Base-by-base conservation (phyloP, 2,888 invertebrate species). In the Hermaeophaga mercurialis region DNA sequence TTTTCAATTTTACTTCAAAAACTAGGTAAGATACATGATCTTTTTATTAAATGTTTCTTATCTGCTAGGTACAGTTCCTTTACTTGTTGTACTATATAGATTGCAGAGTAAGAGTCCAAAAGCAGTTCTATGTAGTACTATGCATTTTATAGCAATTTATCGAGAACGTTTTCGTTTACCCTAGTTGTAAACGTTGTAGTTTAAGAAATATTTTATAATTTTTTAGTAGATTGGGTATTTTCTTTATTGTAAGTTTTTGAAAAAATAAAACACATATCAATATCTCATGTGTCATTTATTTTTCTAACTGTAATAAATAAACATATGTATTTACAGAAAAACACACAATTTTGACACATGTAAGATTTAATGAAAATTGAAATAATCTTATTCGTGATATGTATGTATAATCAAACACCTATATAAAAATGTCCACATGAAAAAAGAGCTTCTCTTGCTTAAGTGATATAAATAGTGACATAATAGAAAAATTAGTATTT, bases 381-480 rank as follows among this genome's bases (percentile, higher is more conserved):
- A 70, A 71, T 68, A 70, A 73, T 69, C 69, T 65, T 69, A 58
- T 65, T 66, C 58, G 68, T 75, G 75, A 75, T 75, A 75, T 75
- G 75, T 75, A 72, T 73, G 68, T 66, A 50, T 52, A 68, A 74
- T 74, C 62, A 74, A 75, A 74, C 72, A 72, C 67, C 73, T 73
- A 75, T 73, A 70, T 70, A 72, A 72, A 73, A 73, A 70, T 68
- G 69, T 70, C 68, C 67, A 73, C 69, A 70, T 70, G 67, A 67
- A 71, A 72, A n/a, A 70, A 66, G 66, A 66, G 59, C 46, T 53
- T 43, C 26, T 1, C 11, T 17, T 63, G 56, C 61, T 63, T 66
- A 62, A 53, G 59, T 59, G 59, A 62, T 65, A 66, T 62, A 63
- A 66, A 65, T 63, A 66, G 64, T 65, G 60, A 66, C 54, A 66